These are phyloP conservation scores for Nerophis ophidion DNA, from an alignment of 2,113 vertebrate genomes.

Conservation along the genomic window DNA sequence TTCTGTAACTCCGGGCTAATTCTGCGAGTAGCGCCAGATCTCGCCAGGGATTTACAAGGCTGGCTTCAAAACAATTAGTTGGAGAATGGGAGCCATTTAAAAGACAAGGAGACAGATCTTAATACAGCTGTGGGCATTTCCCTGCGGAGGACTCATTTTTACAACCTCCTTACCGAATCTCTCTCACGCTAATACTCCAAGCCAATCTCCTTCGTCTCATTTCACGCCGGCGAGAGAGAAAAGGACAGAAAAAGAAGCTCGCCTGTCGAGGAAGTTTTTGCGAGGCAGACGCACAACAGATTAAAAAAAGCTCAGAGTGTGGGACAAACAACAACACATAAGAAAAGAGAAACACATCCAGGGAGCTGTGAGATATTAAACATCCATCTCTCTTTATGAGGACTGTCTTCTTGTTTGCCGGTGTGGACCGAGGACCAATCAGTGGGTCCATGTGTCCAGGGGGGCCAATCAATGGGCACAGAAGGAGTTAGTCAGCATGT, in stretches of 20 bases:
- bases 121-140: slow-evolving; percentile 66
- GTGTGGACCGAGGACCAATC: slow-evolving; percentile 42
- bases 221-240: slow-evolving; percentile 39
- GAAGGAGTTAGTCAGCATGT: slow-evolving; percentile 54
- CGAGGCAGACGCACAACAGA: slow-evolving; percentile 3
- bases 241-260: slow-evolving; percentile 8
- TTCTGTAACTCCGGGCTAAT: slow-evolving; percentile 65
- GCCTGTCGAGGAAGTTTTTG: slow-evolving; percentile 10
- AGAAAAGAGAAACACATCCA: slow-evolving; percentile 31
- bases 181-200: slow-evolving; percentile 44
- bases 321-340: slow-evolving; percentile 33
- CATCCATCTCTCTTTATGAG: slow-evolving; percentile 45
- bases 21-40: slow-evolving; percentile 55
- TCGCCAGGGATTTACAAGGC: slow-evolving; percentile 56
- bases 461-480: slow-evolving; percentile 55
- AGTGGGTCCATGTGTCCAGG: slow-evolving; percentile 36
- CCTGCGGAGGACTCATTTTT: slow-evolving; percentile 63
- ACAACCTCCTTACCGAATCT: slow-evolving; percentile 54
- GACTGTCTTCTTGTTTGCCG: slow-evolving; percentile 36
- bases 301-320: slow-evolving; percentile 7
- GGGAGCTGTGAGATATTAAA: slow-evolving; percentile 46
- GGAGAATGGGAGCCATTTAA: slow-evolving; percentile 63
- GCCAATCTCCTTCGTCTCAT: slow-evolving; percentile 56
- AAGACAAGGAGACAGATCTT: slow-evolving; percentile 65
- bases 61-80: slow-evolving; percentile 71